phyloP scores from a whole-genome alignment of 2,888 invertebrate species.

The Eremobia ochroleuca region DNA sequence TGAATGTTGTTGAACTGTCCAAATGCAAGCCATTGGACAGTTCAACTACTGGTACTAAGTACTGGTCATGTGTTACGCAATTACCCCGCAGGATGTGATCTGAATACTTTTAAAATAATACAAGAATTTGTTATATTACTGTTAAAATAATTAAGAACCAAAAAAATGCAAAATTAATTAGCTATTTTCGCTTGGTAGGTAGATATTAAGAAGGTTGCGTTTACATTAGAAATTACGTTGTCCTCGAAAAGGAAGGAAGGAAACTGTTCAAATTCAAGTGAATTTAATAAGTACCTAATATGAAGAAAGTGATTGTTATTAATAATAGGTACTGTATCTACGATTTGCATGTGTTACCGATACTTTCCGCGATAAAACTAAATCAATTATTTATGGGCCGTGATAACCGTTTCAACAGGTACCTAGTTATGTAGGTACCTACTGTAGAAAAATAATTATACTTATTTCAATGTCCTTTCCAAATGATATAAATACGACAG shows the following conservation, averaged over 20 bases:
- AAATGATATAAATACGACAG: slow-evolving; percentile 1
- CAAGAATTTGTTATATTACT: neutral
- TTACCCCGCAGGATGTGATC: slow-evolving; percentile 11
- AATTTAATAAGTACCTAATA: neutral
- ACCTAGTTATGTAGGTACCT: neutral
- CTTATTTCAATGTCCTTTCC: neutral
- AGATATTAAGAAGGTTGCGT: neutral
- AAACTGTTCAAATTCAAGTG: neutral
- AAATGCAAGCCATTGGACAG: too few species aligned
- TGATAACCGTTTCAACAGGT: slow-evolving; percentile 24
- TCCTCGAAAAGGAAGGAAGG: neutral
- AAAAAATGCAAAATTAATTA: too few species aligned
- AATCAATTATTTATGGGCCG: slow-evolving; percentile 38
- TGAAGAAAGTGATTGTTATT: neutral
- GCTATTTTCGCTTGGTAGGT: neutral
- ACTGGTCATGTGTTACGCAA: too few species aligned
- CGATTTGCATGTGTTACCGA: slow-evolving; percentile 6
- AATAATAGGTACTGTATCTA: neutral
- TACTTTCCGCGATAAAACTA: slow-evolving; percentile 33
- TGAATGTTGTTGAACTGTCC: too few species aligned
- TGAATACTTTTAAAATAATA: neutral
- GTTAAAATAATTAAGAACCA: neutral
- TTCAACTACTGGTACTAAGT: too few species aligned
- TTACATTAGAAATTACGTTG: too few species aligned
- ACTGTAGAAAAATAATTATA: neutral